phyloP scores from a whole-genome alignment of 2,113 vertebrate genomes.

The Chunga burmeisteri region DNA sequence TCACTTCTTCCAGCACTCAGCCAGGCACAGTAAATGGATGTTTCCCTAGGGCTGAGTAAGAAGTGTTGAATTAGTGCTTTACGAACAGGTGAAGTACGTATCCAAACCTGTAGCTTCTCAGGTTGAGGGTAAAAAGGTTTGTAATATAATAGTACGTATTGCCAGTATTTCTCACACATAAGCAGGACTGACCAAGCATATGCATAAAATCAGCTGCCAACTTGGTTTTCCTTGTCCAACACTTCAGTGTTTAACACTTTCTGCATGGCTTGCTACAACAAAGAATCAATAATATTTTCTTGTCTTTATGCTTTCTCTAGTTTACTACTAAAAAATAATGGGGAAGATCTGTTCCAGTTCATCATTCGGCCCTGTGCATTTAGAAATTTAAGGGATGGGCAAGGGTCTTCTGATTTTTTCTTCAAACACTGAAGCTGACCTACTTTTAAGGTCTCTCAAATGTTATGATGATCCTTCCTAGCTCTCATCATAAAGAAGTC shows the following conservation, averaged over 20 bases:
- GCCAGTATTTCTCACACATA: neutral
- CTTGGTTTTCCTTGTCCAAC: neutral
- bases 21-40: neutral
- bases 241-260: neutral
- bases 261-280: neutral
- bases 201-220: neutral
- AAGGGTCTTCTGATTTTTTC: neutral
- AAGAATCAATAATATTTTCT: neutral
- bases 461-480: neutral
- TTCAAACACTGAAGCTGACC: neutral
- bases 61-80: constrained; percentile 20
- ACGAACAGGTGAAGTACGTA: neutral
- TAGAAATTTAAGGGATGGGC: neutral
- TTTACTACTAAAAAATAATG: neutral
- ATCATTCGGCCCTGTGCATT: neutral
- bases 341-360: neutral
- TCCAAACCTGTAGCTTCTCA: neutral
- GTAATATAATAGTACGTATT: neutral
- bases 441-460: neutral
- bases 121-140: neutral
- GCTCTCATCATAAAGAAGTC: neutral
- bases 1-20: neutral
- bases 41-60: neutral
- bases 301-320: neutral
- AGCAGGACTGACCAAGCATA: neutral